phyloP scores from a whole-genome alignment of 1,140 invertebrate genomes.

The Diorhabda elongata region DNA sequence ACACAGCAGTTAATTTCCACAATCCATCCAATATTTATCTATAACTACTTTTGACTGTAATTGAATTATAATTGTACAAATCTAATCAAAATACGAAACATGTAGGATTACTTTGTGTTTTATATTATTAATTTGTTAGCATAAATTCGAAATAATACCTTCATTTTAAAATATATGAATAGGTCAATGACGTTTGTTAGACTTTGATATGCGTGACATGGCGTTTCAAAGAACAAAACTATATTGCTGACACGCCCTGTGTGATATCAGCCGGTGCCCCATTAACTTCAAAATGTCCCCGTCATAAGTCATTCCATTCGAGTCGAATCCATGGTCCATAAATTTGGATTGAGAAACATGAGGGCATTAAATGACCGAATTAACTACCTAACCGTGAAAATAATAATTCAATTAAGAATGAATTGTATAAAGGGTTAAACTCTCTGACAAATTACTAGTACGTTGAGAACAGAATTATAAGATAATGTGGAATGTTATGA shows the following conservation, averaged over 20 bases:
- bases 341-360: background rate
- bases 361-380: background rate
- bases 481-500: too few species aligned
- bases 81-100: too few species aligned
- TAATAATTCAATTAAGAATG: background rate
- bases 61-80: too few species aligned
- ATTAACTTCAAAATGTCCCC: background rate
- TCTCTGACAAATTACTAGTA: background rate
- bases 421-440: background rate
- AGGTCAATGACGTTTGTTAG: background rate
- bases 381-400: background rate
- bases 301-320: slow-evolving; percentile 2
- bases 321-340: background rate
- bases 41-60: too few species aligned
- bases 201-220: background rate
- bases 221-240: background rate
- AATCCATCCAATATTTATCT: too few species aligned
- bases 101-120: too few species aligned
- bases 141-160: background rate
- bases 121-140: too few species aligned
- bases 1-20: too few species aligned
- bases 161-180: background rate
- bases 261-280: background rate
- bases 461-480: background rate
- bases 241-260: background rate